A percentile compares a stretch with the other conserved stretches of the same genome.
These are phyloP conservation scores for Sarcophilus harrisii DNA, from an alignment of 2,797 vertebrate species.

Conservation along the genomic window DNA sequence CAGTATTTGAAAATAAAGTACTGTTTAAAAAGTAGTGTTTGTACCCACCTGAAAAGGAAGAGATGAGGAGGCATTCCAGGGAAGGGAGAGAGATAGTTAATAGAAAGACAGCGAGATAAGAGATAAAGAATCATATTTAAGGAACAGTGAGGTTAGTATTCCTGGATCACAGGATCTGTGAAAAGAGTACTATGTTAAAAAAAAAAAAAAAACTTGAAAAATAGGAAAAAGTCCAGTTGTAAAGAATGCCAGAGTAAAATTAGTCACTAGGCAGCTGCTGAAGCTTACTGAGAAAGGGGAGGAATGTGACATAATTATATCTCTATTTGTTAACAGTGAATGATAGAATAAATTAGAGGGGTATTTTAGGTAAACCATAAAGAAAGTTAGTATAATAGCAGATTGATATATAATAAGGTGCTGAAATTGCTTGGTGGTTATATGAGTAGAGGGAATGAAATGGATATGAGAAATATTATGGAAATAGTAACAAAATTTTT, in stretches of 20 bases:
- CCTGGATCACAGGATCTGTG: neutral
- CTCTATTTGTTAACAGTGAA: neutral
- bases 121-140: too few relatives aligned
- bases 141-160: neutral
- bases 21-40: neutral
- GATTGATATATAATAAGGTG: neutral
- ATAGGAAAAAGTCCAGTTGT: neutral
- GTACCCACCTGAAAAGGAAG: neutral
- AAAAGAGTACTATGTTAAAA: neutral
- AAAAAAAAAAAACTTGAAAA: neutral
- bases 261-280: neutral
- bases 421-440: neutral
- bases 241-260: neutral
- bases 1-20: neutral
- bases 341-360: neutral
- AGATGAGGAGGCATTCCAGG: neutral
- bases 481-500: neutral
- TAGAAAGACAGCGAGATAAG: neutral
- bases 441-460: neutral
- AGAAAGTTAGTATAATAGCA: neutral
- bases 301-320: neutral
- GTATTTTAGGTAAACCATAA: neutral
- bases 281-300: neutral
- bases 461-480: neutral
- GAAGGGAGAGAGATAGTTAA: neutral